phyloP scores from a whole-genome alignment of 2,797 vertebrate species.

The Buphagus erythrorhynchus region DNA sequence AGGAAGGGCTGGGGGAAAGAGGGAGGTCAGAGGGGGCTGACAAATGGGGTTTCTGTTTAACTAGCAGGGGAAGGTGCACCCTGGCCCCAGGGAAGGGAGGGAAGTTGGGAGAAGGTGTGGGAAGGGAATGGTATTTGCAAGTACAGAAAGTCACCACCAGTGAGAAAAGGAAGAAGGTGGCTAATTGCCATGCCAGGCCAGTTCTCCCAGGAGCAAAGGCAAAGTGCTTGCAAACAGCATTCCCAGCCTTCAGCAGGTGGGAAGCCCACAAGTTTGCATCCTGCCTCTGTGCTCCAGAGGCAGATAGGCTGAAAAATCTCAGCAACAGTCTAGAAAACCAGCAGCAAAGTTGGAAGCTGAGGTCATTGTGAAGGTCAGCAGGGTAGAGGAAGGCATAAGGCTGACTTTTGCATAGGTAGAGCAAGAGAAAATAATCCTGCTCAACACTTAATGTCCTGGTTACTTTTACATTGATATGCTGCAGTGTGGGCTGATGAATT shows the following conservation, averaged over 20 bases:
- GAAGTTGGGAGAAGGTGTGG: slow-evolving; percentile 12
- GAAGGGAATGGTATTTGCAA: slow-evolving; percentile 53
- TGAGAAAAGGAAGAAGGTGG: slow-evolving; percentile 8
- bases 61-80: not conserved
- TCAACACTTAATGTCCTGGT: not conserved
- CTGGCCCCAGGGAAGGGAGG: slow-evolving; percentile 27
- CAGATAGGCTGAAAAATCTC: not conserved
- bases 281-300: not conserved
- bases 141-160: not conserved
- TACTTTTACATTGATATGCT: not conserved
- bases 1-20: not conserved
- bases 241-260: not conserved
- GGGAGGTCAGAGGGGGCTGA: not conserved
- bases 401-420: not conserved
- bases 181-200: slow-evolving; percentile 33
- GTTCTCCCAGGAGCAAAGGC: not conserved
- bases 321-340: not conserved
- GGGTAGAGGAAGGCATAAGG: not conserved
- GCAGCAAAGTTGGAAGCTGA: not conserved
- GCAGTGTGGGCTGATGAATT: not conserved
- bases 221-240: not conserved
- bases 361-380: not conserved
- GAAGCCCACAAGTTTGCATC: not conserved
- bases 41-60: not conserved
- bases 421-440: not conserved